These are phyloP conservation scores for Australoheros scitulus DNA, from an alignment of 2,113 vertebrate genomes.

Conservation along the genomic window DNA sequence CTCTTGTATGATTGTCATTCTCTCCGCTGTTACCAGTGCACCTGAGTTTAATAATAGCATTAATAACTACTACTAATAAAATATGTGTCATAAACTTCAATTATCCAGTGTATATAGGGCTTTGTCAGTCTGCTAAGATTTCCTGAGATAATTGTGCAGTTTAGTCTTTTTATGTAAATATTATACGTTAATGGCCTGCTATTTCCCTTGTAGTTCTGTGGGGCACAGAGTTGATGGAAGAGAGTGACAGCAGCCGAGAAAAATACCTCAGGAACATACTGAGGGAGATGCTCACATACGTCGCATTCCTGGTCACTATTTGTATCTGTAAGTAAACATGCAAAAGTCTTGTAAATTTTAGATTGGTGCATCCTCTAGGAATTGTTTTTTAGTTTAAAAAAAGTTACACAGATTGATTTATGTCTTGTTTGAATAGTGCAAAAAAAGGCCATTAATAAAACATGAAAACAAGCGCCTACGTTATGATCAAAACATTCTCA, in stretches of 20 bases:
- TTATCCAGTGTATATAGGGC: not conserved
- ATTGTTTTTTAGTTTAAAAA: not conserved
- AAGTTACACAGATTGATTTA: not conserved
- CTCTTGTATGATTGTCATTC: not conserved
- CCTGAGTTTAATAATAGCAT: not conserved
- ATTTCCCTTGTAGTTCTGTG: slow-evolving; percentile 86
- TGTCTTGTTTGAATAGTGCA: not conserved
- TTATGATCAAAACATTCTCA: too few relatives aligned
- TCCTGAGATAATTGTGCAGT: not conserved
- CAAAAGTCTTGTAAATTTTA: not conserved
- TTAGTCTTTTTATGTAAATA: not conserved
- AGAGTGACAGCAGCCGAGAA: slow-evolving; percentile 89
- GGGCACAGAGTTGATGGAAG: slow-evolving; percentile 96
- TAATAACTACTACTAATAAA: too few relatives aligned
- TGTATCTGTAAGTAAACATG: slow-evolving; percentile 88
- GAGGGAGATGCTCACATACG: slow-evolving; percentile 90
- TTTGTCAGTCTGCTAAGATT: not conserved
- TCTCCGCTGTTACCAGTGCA: not conserved
- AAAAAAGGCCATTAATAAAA: not conserved
- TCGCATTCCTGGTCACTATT: slow-evolving; percentile 88
- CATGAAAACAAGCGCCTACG: not conserved
- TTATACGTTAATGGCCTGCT: not conserved
- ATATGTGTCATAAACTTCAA: not conserved
- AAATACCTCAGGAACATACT: slow-evolving; percentile 89
- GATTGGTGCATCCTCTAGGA: not conserved